Evolutionary conservation across 2,888 invertebrate species (phyloP).

Genomic region (Eurytoma adleriae): DNA sequence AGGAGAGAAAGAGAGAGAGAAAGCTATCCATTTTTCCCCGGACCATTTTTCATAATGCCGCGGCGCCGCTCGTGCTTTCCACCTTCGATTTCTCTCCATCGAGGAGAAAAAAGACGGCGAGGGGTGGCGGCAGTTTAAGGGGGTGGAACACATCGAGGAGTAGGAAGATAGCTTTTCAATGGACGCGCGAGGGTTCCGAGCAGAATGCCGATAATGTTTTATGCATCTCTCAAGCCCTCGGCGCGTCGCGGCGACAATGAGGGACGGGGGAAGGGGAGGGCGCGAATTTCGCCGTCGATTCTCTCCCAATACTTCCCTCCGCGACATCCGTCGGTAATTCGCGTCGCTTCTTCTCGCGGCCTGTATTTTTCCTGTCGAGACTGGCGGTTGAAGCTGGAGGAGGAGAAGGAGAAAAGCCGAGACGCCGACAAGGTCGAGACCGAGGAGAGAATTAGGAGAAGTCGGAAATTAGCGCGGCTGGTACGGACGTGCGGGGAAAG

Average conservation of each 20-base stretch:
- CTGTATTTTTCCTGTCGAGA: neutral
- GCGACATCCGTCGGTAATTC: slow-evolving; percentile 39
- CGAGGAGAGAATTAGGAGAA: slow-evolving; percentile 18
- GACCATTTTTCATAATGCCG: slow-evolving; percentile 57
- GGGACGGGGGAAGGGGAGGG: neutral
- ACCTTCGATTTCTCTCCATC: slow-evolving; percentile 41
- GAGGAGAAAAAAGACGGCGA: neutral
- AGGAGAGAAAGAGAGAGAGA: slow-evolving; percentile 22
- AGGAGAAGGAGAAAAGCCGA: neutral
- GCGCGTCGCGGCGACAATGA: slow-evolving; percentile 32
- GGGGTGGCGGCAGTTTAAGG: slow-evolving; percentile 23
- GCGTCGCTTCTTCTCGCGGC: slow-evolving; percentile 30
- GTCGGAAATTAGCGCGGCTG: slow-evolving; percentile 43
- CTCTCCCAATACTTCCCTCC: neutral
- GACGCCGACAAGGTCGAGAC: neutral
- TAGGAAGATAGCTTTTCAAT: slow-evolving; percentile 56
- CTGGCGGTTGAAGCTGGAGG: neutral
- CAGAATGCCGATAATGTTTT: slow-evolving; percentile 58
- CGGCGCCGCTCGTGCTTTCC: slow-evolving; percentile 38
- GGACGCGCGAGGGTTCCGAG: slow-evolving; percentile 29
- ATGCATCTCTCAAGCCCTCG: slow-evolving; percentile 54
- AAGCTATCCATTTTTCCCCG: slow-evolving; percentile 52
- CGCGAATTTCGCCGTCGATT: slow-evolving; percentile 35
- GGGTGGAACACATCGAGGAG: slow-evolving; percentile 28
- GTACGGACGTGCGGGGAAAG: slow-evolving; percentile 38